Evolutionary conservation across 2,888 invertebrate species (phyloP).

Genomic region (Leptopilina syphax): DNA sequence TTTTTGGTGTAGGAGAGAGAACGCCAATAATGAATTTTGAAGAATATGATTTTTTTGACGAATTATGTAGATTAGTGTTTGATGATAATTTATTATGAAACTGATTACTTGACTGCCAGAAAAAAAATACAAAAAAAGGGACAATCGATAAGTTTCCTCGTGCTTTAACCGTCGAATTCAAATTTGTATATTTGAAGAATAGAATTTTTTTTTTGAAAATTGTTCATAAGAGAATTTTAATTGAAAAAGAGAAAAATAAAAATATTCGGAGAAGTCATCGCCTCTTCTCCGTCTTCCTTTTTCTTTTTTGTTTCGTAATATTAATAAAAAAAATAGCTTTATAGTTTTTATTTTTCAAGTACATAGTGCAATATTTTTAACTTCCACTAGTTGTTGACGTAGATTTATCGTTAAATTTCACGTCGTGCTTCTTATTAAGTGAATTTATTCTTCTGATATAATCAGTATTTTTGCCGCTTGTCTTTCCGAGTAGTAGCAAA

Average conservation of each 20-base stretch:
- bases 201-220: background rate
- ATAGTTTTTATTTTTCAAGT: conserved; percentile 9
- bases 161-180: conserved; percentile 15
- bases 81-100: background rate
- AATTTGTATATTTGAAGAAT: conserved; percentile 8
- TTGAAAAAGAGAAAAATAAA: background rate
- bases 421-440: conserved; percentile 37
- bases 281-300: conserved; percentile 32
- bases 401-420: background rate
- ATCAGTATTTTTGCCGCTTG: conserved; percentile 49
- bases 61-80: conserved; percentile 3
- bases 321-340: background rate
- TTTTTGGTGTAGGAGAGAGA: too few species aligned
- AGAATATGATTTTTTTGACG: too few species aligned
- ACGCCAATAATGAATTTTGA: too few species aligned
- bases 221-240: background rate
- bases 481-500: conserved; percentile 42
- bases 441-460: conserved; percentile 18
- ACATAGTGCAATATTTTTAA: conserved; percentile 14
- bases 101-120: conserved; percentile 13
- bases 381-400: conserved; percentile 32
- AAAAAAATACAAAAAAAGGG: background rate
- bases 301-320: background rate
- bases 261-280: conserved; percentile 19
- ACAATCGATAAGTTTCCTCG: conserved; percentile 29